phyloP scores from a whole-genome alignment of 2,797 vertebrate species.

The Chaunax sp. region DNA sequence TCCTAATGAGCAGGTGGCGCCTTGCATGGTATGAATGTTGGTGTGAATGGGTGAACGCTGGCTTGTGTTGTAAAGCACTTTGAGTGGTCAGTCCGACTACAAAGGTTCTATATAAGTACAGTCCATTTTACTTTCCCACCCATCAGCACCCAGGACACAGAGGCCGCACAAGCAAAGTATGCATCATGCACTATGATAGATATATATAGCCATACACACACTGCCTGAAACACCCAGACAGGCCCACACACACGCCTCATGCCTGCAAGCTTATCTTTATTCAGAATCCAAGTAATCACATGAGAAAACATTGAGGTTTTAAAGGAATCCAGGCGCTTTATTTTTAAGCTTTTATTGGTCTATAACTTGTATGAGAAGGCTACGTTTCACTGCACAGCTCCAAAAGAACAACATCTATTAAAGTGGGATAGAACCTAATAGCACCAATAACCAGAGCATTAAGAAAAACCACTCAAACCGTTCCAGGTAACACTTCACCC shows the following conservation, averaged over 20 bases:
- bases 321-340: conserved; percentile 43
- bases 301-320: conserved; percentile 35
- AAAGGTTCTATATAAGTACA: too few species aligned
- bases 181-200: conserved; percentile 1
- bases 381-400: conserved; percentile 33
- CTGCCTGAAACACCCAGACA: neutral
- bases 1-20: too few species aligned
- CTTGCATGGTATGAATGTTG: too few species aligned
- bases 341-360: conserved; percentile 48
- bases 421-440: conserved; percentile 58
- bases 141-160: too few species aligned
- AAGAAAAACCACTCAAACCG: conserved; percentile 56
- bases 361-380: conserved; percentile 32
- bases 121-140: too few species aligned
- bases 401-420: conserved; percentile 56
- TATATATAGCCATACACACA: conserved; percentile 5
- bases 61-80: too few species aligned
- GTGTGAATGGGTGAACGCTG: too few species aligned
- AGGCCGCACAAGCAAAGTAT: neutral
- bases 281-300: conserved; percentile 48
- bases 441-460: conserved; percentile 60
- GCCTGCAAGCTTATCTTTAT: neutral
- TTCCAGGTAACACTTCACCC: conserved; percentile 53
- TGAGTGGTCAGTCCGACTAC: too few species aligned
- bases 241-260: conserved; percentile 19